Conservation (phyloP, 2,113 vertebrate species). For the Baryphthengus martii region DNA sequence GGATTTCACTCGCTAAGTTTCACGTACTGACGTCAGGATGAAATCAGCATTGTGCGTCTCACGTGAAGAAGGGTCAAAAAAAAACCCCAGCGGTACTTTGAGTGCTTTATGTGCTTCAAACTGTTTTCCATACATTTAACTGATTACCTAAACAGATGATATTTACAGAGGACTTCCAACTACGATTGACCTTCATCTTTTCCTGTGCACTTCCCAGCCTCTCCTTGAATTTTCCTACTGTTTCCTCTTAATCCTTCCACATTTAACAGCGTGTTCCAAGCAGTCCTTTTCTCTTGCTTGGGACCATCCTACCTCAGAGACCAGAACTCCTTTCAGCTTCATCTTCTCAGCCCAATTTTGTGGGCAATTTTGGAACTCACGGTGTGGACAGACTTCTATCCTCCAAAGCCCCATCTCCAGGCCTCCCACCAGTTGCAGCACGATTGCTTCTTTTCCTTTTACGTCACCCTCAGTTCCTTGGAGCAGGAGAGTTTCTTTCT, state of each 20-base stretch:
- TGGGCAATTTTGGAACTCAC: background rate
- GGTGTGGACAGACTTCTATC: background rate
- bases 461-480: background rate
- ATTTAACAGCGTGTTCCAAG: background rate
- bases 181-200: conserved; percentile 54
- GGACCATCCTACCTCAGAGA: background rate
- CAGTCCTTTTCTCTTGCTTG: background rate
- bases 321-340: background rate
- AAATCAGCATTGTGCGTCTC: background rate
- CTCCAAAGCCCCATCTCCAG: background rate
- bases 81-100: background rate
- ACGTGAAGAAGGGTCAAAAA: background rate
- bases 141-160: conserved; percentile 47
- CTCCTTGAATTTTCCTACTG: conserved; percentile 51
- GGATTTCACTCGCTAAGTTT: background rate
- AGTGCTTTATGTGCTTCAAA: background rate
- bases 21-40: background rate
- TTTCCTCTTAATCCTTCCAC: conserved; percentile 20
- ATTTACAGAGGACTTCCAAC: conserved; percentile 40
- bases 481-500: background rate
- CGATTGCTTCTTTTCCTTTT: background rate
- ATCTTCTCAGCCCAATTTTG: background rate
- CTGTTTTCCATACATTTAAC: conserved; percentile 58
- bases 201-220: conserved; percentile 42
- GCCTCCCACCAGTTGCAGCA: background rate